phyloP scores from a whole-genome alignment of 2,797 vertebrate genomes.

The Lepidocolaptes lacrymiger region DNA sequence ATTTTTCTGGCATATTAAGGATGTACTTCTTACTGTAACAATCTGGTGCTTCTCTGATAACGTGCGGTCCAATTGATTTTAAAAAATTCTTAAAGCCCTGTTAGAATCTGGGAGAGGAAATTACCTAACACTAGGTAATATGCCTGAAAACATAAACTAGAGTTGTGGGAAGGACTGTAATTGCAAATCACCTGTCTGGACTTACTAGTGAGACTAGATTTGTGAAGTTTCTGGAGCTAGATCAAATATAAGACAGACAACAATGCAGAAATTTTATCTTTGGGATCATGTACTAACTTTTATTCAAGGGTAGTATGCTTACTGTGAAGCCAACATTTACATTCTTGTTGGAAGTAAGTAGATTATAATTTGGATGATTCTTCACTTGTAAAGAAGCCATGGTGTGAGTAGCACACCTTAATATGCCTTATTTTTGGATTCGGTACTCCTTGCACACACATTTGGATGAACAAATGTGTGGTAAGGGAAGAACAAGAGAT shows the following conservation, averaged over 20 bases:
- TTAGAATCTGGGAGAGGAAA: neutral
- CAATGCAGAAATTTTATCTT: neutral
- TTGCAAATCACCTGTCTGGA: neutral
- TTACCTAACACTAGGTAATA: neutral
- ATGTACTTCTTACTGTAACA: neutral
- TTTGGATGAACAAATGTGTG: neutral
- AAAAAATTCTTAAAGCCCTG: neutral
- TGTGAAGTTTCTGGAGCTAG: neutral
- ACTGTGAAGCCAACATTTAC: neutral
- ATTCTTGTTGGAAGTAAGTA: neutral
- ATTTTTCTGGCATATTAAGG: neutral
- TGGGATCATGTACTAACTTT: rapidly evolving
- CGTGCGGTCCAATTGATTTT: neutral
- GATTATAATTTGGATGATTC: neutral
- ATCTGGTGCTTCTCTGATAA: neutral
- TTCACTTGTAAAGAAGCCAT: neutral
- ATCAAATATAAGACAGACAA: neutral
- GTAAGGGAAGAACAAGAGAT: neutral
- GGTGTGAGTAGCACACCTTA: neutral
- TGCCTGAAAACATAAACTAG: neutral
- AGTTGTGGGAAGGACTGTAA: neutral
- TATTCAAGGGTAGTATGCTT: neutral
- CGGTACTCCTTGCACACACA: neutral
- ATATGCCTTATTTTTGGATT: neutral
- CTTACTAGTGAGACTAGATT: neutral